These are phyloP conservation scores for Cheilosia impressa DNA, from an alignment of 2,888 invertebrate species.

Conservation along the genomic window DNA sequence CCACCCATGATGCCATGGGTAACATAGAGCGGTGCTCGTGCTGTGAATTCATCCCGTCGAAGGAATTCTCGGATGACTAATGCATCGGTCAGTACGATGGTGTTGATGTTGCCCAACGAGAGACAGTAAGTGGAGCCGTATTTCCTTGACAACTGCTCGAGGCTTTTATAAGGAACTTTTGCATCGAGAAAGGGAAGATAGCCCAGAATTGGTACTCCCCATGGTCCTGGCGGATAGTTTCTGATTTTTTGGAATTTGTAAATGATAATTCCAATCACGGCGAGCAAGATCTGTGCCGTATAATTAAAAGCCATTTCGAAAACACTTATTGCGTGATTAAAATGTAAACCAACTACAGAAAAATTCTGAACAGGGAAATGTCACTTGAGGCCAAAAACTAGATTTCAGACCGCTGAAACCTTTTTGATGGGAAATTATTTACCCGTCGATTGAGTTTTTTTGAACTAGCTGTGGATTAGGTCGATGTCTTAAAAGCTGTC, in stretches of 20 bases:
- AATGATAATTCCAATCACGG: slow-evolving; percentile 38
- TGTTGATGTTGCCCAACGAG: slow-evolving; percentile 89
- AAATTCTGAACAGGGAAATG: too few relatives aligned
- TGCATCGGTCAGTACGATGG: slow-evolving; percentile 91
- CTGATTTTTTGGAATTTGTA: slow-evolving; percentile 54
- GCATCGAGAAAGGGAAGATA: slow-evolving; percentile 90
- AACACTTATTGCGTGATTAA: too few relatives aligned
- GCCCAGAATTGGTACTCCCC: slow-evolving; percentile 90
- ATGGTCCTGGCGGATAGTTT: slow-evolving; percentile 88
- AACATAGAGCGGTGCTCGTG: slow-evolving; percentile 90
- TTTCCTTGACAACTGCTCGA: slow-evolving; percentile 87
- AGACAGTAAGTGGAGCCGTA: slow-evolving; percentile 91
- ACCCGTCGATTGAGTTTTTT: too few relatives aligned
- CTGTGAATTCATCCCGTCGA: slow-evolving; percentile 88
- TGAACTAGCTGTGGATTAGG: too few relatives aligned
- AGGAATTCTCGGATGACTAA: slow-evolving; percentile 89
- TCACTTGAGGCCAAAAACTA: too few relatives aligned
- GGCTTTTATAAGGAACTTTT: slow-evolving; percentile 88
- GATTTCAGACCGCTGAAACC: too few relatives aligned
- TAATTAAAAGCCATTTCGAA: neutral
- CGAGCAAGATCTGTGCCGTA: slow-evolving; percentile 34
- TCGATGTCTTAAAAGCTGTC: too few relatives aligned
- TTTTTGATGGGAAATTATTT: too few relatives aligned
- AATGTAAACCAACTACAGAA: too few relatives aligned
- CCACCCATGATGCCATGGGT: slow-evolving; percentile 95